Evolutionary conservation across 2,797 vertebrate species (phyloP).

Genomic region (Coreius guichenoti): DNA sequence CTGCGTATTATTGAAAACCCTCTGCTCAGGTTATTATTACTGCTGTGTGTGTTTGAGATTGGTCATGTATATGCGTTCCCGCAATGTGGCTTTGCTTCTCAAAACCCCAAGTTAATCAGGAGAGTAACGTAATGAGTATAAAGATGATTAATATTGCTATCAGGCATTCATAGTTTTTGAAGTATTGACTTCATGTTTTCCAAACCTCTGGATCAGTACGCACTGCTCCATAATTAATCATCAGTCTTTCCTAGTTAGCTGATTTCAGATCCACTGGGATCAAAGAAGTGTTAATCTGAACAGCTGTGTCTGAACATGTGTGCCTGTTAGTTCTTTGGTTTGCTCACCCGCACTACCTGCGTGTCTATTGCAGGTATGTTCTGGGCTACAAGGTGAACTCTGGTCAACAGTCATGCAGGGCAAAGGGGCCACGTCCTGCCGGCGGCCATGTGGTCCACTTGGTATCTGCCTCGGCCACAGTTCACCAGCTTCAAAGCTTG

Average conservation of each 20-base stretch:
- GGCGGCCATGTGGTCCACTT: slow-evolving; percentile 84
- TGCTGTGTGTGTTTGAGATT: slow-evolving; percentile 48
- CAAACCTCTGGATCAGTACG: slow-evolving; percentile 16
- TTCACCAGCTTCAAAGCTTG: slow-evolving; percentile 82
- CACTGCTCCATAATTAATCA: slow-evolving; percentile 11
- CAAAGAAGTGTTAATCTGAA: background rate
- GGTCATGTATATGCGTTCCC: background rate
- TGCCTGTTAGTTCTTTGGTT: slow-evolving; percentile 13
- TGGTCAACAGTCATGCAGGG: slow-evolving; percentile 78
- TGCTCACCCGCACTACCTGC: slow-evolving; percentile 23
- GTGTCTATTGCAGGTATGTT: slow-evolving; percentile 82
- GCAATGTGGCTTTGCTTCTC: background rate
- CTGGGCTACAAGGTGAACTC: slow-evolving; percentile 88
- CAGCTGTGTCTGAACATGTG: slow-evolving; percentile 8
- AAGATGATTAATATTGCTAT: slow-evolving; percentile 28
- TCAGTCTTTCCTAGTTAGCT: background rate
- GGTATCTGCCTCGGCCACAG: slow-evolving; percentile 80
- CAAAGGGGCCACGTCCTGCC: slow-evolving; percentile 80
- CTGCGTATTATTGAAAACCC: slow-evolving; percentile 94
- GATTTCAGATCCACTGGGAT: background rate
- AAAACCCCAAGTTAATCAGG: slow-evolving; percentile 11
- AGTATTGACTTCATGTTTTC: slow-evolving; percentile 19
- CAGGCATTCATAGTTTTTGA: slow-evolving; percentile 9
- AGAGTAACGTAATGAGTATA: background rate
- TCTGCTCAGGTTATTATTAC: slow-evolving; percentile 82